These are phyloP conservation scores for Drosophila fuyamai DNA, from an alignment of 1,140 invertebrate species.

Conservation along the genomic window DNA sequence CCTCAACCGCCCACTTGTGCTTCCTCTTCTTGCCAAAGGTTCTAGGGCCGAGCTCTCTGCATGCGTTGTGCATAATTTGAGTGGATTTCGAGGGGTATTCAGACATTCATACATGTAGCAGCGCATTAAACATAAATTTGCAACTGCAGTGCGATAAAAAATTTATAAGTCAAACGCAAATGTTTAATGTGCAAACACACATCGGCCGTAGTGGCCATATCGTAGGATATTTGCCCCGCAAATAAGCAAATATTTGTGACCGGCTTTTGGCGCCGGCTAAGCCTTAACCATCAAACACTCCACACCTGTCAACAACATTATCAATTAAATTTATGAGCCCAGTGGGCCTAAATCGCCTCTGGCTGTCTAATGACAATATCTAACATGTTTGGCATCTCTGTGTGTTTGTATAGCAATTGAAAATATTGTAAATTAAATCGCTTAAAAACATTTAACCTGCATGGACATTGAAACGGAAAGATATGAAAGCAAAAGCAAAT, in stretches of 20 bases:
- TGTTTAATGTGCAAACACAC: slow-evolving; percentile 75
- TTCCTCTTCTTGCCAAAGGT: background rate
- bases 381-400: slow-evolving; percentile 15
- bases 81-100: slow-evolving; percentile 36
- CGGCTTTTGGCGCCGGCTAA: slow-evolving; percentile 31
- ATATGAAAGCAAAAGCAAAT: background rate
- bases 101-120: slow-evolving; percentile 48
- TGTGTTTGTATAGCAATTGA: background rate
- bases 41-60: slow-evolving; percentile 23
- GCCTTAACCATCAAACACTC: slow-evolving; percentile 41
- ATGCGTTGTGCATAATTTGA: slow-evolving; percentile 68
- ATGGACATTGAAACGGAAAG: background rate
- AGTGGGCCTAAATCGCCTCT: slow-evolving; percentile 13
- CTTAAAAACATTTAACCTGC: slow-evolving; percentile 21
- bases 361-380: slow-evolving; percentile 22
- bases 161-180: slow-evolving; percentile 74
- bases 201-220: slow-evolving; percentile 26
- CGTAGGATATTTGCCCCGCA: slow-evolving; percentile 34
- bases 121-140: slow-evolving; percentile 45
- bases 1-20: background rate
- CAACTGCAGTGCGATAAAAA: slow-evolving; percentile 56
- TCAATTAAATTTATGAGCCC: slow-evolving; percentile 71
- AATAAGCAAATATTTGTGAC: slow-evolving; percentile 66
- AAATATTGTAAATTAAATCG: slow-evolving; percentile 61
- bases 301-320: slow-evolving; percentile 71